Conservation (phyloP, 1,140 invertebrate species). For the Zaprionus ornatus region DNA sequence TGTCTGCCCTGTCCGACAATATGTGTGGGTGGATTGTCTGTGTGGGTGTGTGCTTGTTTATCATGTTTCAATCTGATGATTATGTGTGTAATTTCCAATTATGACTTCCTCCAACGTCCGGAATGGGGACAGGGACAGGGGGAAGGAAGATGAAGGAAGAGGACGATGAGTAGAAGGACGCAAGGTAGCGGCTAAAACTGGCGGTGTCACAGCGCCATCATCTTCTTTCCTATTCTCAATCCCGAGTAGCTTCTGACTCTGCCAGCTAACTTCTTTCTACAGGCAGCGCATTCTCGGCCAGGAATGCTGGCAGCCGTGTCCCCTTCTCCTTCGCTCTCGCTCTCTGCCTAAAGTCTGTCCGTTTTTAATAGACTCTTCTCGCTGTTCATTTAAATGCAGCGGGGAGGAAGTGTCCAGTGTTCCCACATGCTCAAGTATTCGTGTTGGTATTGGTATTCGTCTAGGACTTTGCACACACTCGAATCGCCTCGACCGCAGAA, state of each 20-base stretch:
- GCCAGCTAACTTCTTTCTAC: background rate
- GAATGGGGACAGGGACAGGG: background rate
- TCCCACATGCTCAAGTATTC: background rate
- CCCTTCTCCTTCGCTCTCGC: background rate
- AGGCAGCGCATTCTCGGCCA: background rate
- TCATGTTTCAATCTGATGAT: constrained; percentile 33
- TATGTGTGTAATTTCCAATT: constrained; percentile 77
- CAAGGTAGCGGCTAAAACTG: too few relatives aligned
- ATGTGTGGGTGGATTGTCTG: constrained; percentile 13
- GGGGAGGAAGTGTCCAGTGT: background rate
- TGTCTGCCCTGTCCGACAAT: constrained; percentile 5
- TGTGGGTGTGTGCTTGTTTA: constrained; percentile 16
- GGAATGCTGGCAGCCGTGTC: background rate
- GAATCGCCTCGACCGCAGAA: constrained; percentile 45
- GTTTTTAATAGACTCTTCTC: constrained; percentile 53
- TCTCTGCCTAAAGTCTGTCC: background rate
- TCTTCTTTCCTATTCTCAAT: background rate
- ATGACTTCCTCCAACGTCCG: constrained; percentile 60
- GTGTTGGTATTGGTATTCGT: constrained; percentile 23
- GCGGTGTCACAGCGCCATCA: background rate
- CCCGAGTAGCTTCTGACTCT: background rate
- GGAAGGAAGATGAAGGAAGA: background rate
- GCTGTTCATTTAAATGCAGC: constrained; percentile 54
- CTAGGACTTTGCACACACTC: constrained; percentile 16
- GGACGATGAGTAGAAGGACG: background rate